phyloP scores from a whole-genome alignment of 2,797 vertebrate genomes.

The Oreochromis mossambicus region DNA sequence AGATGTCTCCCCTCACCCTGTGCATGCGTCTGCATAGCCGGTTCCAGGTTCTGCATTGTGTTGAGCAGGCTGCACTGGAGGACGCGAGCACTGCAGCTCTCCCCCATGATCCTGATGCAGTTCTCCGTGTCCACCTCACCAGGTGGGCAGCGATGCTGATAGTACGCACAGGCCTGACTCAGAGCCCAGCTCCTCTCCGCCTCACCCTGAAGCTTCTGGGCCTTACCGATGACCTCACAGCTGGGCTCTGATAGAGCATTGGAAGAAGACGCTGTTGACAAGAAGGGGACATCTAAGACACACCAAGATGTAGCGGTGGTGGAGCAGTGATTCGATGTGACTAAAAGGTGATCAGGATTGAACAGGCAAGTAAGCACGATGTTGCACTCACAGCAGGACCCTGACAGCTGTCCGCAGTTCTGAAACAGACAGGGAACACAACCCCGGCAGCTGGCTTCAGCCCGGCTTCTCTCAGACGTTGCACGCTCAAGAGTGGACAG shows the following conservation, averaged over 20 bases:
- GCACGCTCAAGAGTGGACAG: conserved; percentile 79
- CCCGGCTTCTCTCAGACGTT: conserved; percentile 71
- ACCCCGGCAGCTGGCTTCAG: conserved; percentile 68
- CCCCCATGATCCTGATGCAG: conserved; percentile 79
- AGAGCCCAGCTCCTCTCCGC: conserved; percentile 82
- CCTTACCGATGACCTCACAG: conserved; percentile 78
- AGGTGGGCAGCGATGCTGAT: conserved; percentile 76
- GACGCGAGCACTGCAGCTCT: conserved; percentile 80
- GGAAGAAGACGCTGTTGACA: conserved; percentile 50
- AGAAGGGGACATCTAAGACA: not conserved
- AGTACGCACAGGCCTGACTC: conserved; percentile 83
- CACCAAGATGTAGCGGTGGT: not conserved
- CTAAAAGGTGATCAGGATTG: not conserved
- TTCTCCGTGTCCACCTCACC: conserved; percentile 54
- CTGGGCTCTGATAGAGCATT: conserved; percentile 71
- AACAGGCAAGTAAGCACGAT: not conserved
- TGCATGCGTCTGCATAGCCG: conserved; percentile 63
- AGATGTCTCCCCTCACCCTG: conserved; percentile 59
- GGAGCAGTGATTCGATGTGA: not conserved
- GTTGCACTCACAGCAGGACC: conserved; percentile 70
- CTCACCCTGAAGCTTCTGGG: conserved; percentile 73
- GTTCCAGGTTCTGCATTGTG: conserved; percentile 79
- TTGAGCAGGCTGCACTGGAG: conserved; percentile 80
- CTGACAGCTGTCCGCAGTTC: conserved; percentile 77
- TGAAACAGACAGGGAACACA: conserved; percentile 84